Base-by-base conservation (phyloP, 2,888 invertebrate genomes). In the Drosophila kambysellisi region DNA sequence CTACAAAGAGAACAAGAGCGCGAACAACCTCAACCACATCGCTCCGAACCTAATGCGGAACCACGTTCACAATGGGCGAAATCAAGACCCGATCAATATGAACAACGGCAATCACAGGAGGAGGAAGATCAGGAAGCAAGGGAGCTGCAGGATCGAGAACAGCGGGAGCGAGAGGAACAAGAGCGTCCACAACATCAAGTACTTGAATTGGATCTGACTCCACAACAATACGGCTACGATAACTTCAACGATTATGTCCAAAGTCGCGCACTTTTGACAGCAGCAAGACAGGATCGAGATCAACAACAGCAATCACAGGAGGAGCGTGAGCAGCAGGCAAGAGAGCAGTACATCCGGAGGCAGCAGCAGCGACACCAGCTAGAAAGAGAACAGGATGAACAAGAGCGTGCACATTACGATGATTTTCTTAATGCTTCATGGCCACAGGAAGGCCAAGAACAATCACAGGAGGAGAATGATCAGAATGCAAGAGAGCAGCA, bases 371-470 rank as follows among this genome's bases (percentile, higher is more conserved):
- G 20, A 8, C 46, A 25, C 8, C 20, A 46, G 8, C 8, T 46
- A 15, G 2, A 15, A 20, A 15, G 0, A 20, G 43, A 43, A 29
- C 11, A 17, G 32, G 46, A 46, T 7, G 46, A 25, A 25, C 20
- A 25, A 46, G 43, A 43, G 4, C 43, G 6, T 20, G 11, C 5
- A 20, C 43, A 63, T 3, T 76, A 83, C 39, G 81, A 83, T 1
- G 76, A 59, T 0, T 83, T 83, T 37, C 5, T 68, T 1, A 29
- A 41, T 1, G 79, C 76, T 11, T 67, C 74, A 8, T 81, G 69
- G 39, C 3, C 43, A 33, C 0, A 61, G 69, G 17, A 65, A 73
- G 35, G 11, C 11, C 46, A 46, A 7, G 20, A 20, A 12, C 46
- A 12, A 20, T 46, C 46, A 46, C 2, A 46, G 7, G 20, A 20